phyloP scores from a whole-genome alignment of 2,888 invertebrate genomes.

The Morpho achilles region DNA sequence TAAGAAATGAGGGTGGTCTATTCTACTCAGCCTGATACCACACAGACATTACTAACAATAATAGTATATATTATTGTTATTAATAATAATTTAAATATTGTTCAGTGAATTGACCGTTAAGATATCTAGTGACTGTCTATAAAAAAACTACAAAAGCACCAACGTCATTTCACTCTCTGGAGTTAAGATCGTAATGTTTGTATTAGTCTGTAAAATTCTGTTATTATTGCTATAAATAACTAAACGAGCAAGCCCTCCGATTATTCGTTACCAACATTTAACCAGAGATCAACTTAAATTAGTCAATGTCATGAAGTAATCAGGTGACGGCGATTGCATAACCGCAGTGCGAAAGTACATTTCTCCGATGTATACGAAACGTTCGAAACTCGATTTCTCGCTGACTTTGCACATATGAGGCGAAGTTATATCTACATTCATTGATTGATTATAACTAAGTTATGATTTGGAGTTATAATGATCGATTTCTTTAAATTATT shows the following conservation, averaged over 20 bases:
- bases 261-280: background rate
- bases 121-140: background rate
- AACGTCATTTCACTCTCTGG: constrained; percentile 11
- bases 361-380: constrained; percentile 36
- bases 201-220: constrained; percentile 7
- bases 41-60: no score
- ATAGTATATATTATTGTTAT: no score
- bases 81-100: no score
- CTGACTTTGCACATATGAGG: constrained; percentile 34
- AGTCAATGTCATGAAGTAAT: constrained; percentile 26
- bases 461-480: background rate
- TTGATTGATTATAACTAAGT: constrained; percentile 15
- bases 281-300: constrained; percentile 20
- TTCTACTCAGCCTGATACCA: no score
- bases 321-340: constrained; percentile 29
- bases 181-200: constrained; percentile 2
- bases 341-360: constrained; percentile 37
- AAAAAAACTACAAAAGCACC: background rate
- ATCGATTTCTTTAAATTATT: no score
- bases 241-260: constrained; percentile 7
- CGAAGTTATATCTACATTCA: constrained; percentile 25
- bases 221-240: constrained; percentile 9
- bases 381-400: constrained; percentile 36
- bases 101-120: no score
- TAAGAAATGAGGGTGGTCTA: no score